A percentile compares a stretch with the other conserved stretches of the same genome.
phyloP scores from a whole-genome alignment of 2,888 invertebrate genomes.

The Eurytoma californica region DNA sequence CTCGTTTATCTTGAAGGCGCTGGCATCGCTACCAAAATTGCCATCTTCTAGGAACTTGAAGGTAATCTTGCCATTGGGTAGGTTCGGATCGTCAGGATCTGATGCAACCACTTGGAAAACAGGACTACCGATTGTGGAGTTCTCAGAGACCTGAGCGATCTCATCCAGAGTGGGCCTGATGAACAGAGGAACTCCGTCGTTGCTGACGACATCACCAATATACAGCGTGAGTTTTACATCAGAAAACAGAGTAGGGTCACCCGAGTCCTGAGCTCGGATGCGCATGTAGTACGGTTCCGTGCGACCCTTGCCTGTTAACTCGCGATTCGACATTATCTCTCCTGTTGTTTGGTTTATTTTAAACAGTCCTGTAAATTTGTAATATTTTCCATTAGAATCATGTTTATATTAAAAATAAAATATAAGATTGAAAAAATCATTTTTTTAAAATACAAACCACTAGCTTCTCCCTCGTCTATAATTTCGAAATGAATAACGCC shows the following conservation, averaged over 20 bases:
- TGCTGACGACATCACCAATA: conserved; percentile 87
- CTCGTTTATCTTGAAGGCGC: conserved; percentile 69
- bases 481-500: conserved; percentile 85
- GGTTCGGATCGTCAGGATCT: conserved; percentile 86
- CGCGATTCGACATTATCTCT: conserved; percentile 80
- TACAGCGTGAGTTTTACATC: conserved; percentile 81
- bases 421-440: no score
- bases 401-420: not conserved
- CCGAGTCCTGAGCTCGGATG: conserved; percentile 83
- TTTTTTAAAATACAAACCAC: conserved; percentile 74
- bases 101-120: conserved; percentile 87
- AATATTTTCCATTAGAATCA: not conserved
- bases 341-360: conserved; percentile 82
- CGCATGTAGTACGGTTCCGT: conserved; percentile 83
- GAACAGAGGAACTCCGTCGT: conserved; percentile 87
- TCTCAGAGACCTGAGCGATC: conserved; percentile 84
- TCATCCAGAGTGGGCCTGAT: conserved; percentile 83
- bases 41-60: conserved; percentile 85
- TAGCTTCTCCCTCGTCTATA: conserved; percentile 84
- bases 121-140: conserved; percentile 83
- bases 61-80: conserved; percentile 84
- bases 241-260: conserved; percentile 78
- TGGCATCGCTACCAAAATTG: conserved; percentile 72
- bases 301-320: conserved; percentile 85
- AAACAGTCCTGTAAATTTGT: conserved; percentile 78